Base-by-base conservation (phyloP, 2,797 vertebrate genomes). In the Orestias chungarensis region DNA sequence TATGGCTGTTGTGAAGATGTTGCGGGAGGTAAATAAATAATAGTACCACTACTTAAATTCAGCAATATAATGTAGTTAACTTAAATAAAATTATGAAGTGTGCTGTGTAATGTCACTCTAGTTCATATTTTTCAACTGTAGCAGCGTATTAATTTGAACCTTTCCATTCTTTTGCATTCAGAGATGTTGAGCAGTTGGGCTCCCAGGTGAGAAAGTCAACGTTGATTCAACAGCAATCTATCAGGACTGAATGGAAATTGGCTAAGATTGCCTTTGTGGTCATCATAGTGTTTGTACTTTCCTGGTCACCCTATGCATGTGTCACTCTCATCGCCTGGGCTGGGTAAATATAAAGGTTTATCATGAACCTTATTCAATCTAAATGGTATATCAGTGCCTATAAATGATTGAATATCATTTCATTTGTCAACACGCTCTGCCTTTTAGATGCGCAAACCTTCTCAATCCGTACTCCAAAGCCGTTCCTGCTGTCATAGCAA, bases 241-340 rank as follows among this genome's bases (percentile, higher is more conserved):
- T 97, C 67, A 95, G 86, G 85, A 95, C 93, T 55, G 96, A 97
- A 82, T 97, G 96, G 96, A 97, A 97, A 80, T 85, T 97, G 89
- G 96, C 96, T 75, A 97, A 96, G 91, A 95, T 97, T 67, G 96
- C 96, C 75, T 96, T 96, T 82, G 95, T 97, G 75, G 95, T 95
- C 86, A 96, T 97, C 80, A 87, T 96, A 46, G 96, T 97, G 43
- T 97, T 93, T 86, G 96, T 96, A 68, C 87, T 96, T 81, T 97
- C 96, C 81, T 97, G 96, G 96, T 96, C 96, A 50, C 96, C 96
- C 0, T 96, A 97, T 73, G 96, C 96, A 76, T 96, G 95, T 65
- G 96, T 97, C 85, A 96, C 96, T 29, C 92, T 97, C 84, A 96
- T 96, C 85, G 96, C 96, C 86, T 97, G 96, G 96, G 95, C 96